Evolutionary conservation across 2,888 invertebrate genomes (phyloP).

Genomic region (Dasysyrphus tricinctus): DNA sequence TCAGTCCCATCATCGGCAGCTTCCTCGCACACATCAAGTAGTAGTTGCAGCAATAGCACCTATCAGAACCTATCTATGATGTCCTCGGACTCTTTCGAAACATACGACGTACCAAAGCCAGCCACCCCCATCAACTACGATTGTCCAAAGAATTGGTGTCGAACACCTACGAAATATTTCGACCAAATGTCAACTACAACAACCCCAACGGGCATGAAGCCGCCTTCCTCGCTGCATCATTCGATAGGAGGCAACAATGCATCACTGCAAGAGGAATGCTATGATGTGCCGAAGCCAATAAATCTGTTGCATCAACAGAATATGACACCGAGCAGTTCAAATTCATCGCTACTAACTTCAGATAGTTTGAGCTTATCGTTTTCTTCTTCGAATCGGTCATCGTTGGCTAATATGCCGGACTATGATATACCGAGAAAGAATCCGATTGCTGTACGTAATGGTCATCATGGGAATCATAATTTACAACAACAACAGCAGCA

Average conservation of each 20-base stretch:
- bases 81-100: slow-evolving; percentile 80
- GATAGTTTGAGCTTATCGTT: slow-evolving; percentile 85
- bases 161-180: slow-evolving; percentile 78
- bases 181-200: slow-evolving; percentile 82
- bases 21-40: slow-evolving; percentile 73
- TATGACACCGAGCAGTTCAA: slow-evolving; percentile 88
- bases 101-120: slow-evolving; percentile 86
- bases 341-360: slow-evolving; percentile 87
- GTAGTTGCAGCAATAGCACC: slow-evolving; percentile 70
- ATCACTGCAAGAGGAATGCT: slow-evolving; percentile 84
- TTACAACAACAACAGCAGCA: slow-evolving; percentile 74
- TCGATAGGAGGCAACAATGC: slow-evolving; percentile 74
- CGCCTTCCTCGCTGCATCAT: slow-evolving; percentile 75
- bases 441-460: slow-evolving; percentile 82
- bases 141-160: slow-evolving; percentile 84
- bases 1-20: slow-evolving; percentile 83
- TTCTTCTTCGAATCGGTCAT: slow-evolving; percentile 85
- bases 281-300: slow-evolving; percentile 87
- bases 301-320: slow-evolving; percentile 84
- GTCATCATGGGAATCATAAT: slow-evolving; percentile 71
- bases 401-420: slow-evolving; percentile 86
- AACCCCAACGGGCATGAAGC: slow-evolving; percentile 81
- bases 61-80: slow-evolving; percentile 81
- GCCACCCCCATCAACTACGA: slow-evolving; percentile 86
- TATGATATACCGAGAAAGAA: slow-evolving; percentile 88